Evolutionary conservation across 2,888 invertebrate species (phyloP).

Genomic region (Melanostoma mellinum): DNA sequence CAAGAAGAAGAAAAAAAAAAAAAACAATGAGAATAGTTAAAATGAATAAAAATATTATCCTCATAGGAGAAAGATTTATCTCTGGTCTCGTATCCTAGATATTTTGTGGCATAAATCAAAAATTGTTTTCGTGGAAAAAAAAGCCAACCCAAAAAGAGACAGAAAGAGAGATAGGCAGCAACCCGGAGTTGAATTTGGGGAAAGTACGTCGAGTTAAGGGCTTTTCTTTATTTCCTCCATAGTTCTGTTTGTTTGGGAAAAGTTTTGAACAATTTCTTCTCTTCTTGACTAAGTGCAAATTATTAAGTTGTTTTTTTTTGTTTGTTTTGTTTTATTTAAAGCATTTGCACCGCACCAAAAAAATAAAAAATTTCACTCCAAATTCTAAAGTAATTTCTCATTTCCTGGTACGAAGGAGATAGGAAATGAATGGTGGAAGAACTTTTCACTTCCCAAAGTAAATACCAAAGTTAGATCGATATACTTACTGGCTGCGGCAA

Average conservation of each 20-base stretch:
- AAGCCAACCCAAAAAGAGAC: constrained; percentile 3
- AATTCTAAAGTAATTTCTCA: constrained; percentile 18
- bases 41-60: neutral
- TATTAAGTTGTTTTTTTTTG: constrained; percentile 37
- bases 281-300: constrained; percentile 38
- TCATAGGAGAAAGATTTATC: constrained; percentile 42
- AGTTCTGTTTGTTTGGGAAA: constrained; percentile 14
- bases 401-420: neutral
- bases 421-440: neutral
- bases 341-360: neutral
- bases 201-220: constrained; percentile 18
- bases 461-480: constrained; percentile 50
- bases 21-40: constrained; percentile 39
- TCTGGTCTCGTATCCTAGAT: constrained; percentile 48
- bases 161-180: constrained; percentile 5
- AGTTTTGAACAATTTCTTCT: constrained; percentile 28
- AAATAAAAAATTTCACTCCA: too few species aligned
- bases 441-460: constrained; percentile 9
- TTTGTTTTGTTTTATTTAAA: constrained; percentile 3
- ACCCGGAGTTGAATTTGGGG: constrained; percentile 7
- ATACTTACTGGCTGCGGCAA: constrained; percentile 27
- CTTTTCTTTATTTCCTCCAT: constrained; percentile 14
- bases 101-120: constrained; percentile 68
- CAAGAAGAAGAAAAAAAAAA: constrained; percentile 28
- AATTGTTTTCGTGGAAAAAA: constrained; percentile 38